Base-by-base conservation (phyloP, 23 tunicate species). In the Phallusia fumigata region DNA sequence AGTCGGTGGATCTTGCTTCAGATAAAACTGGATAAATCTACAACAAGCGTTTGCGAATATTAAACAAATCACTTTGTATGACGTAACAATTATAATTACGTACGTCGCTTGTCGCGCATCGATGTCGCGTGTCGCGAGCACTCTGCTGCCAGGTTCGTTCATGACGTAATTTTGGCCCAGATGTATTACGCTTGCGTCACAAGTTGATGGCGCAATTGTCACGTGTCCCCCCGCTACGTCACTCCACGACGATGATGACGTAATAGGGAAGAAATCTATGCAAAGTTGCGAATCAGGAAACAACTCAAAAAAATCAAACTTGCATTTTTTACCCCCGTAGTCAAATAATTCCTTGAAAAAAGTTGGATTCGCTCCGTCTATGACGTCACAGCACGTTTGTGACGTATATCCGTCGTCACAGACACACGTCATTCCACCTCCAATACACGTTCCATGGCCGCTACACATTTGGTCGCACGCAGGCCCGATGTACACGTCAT, bases 401-500 rank as follows among this genome's bases (percentile, higher is more conserved):
- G 92, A 91, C 18, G 52, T 32, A 52, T 33, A 92, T 32, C 97
- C 97, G 0, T 28, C 33, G 78, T 92, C 97, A 81, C 97, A 92
- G 75, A 87, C 40, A 53, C 97, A 92, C 22, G 65, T 30, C 32
- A 52, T 81, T 31, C 82, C 82, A 16, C 65, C 92, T 19, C 79
- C 73, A 30, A 45, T 86, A 65, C 98, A 93, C 36, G 45, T 21
- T 18, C 93, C 93, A 53, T 93, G 93, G 2, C 93, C 93, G 53
- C 83, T 81, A 76, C 98, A 94, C 81, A 65, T 53, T 45, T 89
- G 85, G 0, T 79, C 88, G 52, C 93, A 88, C 18, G 83, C 84
- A 22, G 94, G 93, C 0, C 98, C 98, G 50, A 94, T 86, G 86
- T 94, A 94, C 26, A 94, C 98, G 80, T 94, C 98, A 86, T 86